These are phyloP conservation scores for Ceriagrion tenellum DNA, from an alignment of 2,888 invertebrate species.

Conservation along the genomic window DNA sequence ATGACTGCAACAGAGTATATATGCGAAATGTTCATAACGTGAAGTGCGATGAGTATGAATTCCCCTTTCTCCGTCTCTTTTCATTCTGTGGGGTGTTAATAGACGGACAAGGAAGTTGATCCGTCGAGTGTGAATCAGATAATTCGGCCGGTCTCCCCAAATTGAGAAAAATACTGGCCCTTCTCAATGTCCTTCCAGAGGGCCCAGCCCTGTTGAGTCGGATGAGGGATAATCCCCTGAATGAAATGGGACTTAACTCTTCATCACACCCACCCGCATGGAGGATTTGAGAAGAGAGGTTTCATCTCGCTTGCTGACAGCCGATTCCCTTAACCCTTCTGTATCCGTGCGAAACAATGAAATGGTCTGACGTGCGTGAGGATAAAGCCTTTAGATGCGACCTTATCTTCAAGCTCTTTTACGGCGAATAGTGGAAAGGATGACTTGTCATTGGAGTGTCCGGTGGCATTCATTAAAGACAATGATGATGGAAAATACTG, in stretches of 20 bases:
- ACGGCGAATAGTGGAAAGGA: no score
- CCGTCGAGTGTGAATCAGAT: not conserved
- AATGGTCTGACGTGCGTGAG: no score
- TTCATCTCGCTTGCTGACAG: not conserved
- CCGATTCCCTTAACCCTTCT: not conserved
- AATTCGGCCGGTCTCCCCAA: not conserved
- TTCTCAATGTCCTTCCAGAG: not conserved
- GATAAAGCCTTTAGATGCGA: no score
- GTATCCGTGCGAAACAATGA: not conserved
- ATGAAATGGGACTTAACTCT: not conserved
- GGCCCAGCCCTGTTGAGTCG: not conserved
- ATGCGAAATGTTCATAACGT: no score
- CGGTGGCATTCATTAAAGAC: no score
- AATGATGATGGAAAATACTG: no score
- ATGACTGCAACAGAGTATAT: no score
- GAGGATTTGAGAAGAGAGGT: not conserved
- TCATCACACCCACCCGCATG: not conserved
- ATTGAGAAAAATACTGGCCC: not conserved
- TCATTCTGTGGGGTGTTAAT: not conserved
- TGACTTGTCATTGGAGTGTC: no score
- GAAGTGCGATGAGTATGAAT: no score
- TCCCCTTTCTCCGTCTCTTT: not conserved
- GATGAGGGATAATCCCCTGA: not conserved
- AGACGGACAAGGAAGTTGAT: not conserved
- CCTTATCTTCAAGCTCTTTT: no score